Base-by-base conservation (phyloP, 2,888 invertebrate genomes). In the Hirtodrosophila confusa region DNA sequence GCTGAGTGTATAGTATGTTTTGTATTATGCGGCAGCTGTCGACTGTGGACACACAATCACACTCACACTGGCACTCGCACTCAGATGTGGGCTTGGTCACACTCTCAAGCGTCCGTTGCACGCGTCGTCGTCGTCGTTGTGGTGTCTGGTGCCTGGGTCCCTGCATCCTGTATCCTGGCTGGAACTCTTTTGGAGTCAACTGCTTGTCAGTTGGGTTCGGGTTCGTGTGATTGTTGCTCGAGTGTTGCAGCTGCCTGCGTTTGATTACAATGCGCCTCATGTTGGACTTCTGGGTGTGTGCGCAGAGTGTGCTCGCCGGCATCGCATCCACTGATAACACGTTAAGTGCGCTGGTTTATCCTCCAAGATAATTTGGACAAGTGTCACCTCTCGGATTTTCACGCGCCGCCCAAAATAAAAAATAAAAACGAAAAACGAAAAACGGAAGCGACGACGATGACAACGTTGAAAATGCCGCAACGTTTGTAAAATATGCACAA, bases 301-400 rank as follows among this genome's bases (percentile, higher is more conserved):
- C 39, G 24, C 48, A 6, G 27, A 55, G 33, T 54, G 60, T 36
- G 49, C 67, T 48, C 41, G 47, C 67, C 39, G 78, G 75, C 78
- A 69, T 80, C 78, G 78, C 70, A 82, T 69, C 82, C 82, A 70
- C 78, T 87, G 83, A 83, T 83, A 83, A 83, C 83, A 85, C 86
- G 86, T 80, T 85, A 85, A 85, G 87, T 85, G 87, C 74, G 78
- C 86, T 83, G 85, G 79, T 80, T 88, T 87, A 87, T 85, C 80
- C 82, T 55, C 70, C 75, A 86, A 87, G 82, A 86, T 88, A 82
- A 86, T 88, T 85, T 88, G 87, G 82, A 85, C 85, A 87, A 87
- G 79, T 88, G 87, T 80, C 86, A 88, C 86, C 80, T 86, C 76
- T 83, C 70, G 80, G 77, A 80, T 84, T 84, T 84, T 83, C 87